Evolutionary conservation across 2,888 invertebrate species (phyloP), one percentile per base, ranked within the genome.

Genomic region (Eupithecia dodoneata): DNA sequence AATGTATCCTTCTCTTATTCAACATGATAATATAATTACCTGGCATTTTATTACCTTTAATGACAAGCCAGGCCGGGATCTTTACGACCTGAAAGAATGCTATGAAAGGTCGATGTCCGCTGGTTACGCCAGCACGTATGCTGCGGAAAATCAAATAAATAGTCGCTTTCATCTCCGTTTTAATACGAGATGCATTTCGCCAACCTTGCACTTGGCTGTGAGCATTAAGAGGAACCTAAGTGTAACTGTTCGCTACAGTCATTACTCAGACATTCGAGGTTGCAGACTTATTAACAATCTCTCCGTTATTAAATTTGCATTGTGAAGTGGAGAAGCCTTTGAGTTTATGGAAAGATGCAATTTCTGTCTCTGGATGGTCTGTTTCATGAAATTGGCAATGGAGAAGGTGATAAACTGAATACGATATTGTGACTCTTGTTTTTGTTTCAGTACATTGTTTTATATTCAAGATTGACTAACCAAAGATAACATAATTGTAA

Each of bases 81-180:
- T 89, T 89, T 87, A 90, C 83, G 87, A 88, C 80, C 83, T 81
- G 82, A 81, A 86, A 85, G 86, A 86, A 87, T 85, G 83, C 85
- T 85, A 85, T 81, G 80, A 81, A 81, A 86, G 93, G 89, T 92
- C 90, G 87, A 87, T 85, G 91, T 81, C 89, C 92, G 84, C 84
- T 80, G 87, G 87, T 90, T 90, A 87, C 85, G 91, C 81, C 90
- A 87, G 87, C 90, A 90, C 88, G 91, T 91, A 91, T 88, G 88
- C 86, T 82, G 89, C 90, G 88, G 90, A 92, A 93, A 92, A 93
- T 92, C 93, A 93, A 93, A 94, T 94, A 94, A 94, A 94, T 93
- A 93, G 87, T 30, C 88, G 90, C 92, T 92, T 63, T 93, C 93
- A 93, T 94, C 93, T 93, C 91, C 90, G 91, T 90, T 91, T 91